Evolutionary conservation across 1,140 invertebrate genomes (phyloP), one percentile per base, ranked within the genome.

Genomic region (Cylas formicarius): DNA sequence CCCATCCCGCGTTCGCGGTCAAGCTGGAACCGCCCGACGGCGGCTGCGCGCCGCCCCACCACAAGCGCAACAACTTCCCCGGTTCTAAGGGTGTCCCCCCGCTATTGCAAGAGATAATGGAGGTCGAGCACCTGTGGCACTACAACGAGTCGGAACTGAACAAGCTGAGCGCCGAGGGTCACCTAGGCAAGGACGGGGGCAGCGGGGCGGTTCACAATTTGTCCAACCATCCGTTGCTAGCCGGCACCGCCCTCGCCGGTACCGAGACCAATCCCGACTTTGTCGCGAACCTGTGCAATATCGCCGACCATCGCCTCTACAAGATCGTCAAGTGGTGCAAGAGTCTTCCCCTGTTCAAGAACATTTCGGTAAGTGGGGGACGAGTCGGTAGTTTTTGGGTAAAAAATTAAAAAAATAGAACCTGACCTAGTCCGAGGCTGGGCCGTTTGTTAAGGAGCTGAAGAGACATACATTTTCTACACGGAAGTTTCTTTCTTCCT

Each of bases 281-380:
- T 61, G 73, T 91, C 20, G 85, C 85, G 1, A 89, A 88, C 65
- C 71, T 93, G 54, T 92, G 89, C 71, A 86, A 88, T 64, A 91
- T 97, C 43, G 91, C 92, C 24, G 94, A 97, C 68, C 86, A 95
- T 67, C 71, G 92, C 22, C 76, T 98, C 1, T 97, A 97, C 65
- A 95, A 96, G 72, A 93, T 98, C 53, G 94, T 98, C 38, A 93
- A 95, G 62, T 98, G 94, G 94, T 96, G 93, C 70, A 91, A 97
- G 67, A 94, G 90, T 68, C 70, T 97, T 61, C 93, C 93, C 8
- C 76, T 97, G 3, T 97, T 98, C 66, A 91, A 93, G 64, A 90
- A 94, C 67, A 96, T 97, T 57, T 87, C 88, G 47, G 86, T 89
- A 54, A 71, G 75, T 71, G 26, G 7, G 19, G n/a, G n/a, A n/a